Percentiles rank a stretch among this genome's conserved stretches.
Conservation (phyloP, 2,797 vertebrate genomes). For the Enteromius trimaculatus region DNA sequence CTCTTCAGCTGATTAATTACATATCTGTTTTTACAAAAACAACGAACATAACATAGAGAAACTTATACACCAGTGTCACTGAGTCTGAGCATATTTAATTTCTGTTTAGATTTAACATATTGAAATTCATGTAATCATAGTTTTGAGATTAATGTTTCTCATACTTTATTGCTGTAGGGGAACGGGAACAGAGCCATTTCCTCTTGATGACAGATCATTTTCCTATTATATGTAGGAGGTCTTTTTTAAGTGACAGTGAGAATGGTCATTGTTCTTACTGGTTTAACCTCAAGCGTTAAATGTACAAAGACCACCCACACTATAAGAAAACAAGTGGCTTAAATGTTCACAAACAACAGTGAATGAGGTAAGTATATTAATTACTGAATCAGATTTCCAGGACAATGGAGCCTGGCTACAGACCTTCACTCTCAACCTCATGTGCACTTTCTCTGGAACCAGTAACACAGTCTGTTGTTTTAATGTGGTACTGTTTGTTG, state of each 20-base stretch:
- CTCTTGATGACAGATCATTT: not conserved
- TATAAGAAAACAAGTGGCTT: conserved; percentile 11
- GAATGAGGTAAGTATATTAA: conserved; percentile 11
- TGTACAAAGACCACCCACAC: conserved; percentile 9
- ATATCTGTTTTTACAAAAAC: conserved; percentile 50
- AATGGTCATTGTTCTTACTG: not conserved
- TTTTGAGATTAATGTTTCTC: conserved; percentile 13
- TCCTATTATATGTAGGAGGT: not conserved
- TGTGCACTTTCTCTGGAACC: conserved; percentile 2
- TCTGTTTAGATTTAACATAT: not conserved
- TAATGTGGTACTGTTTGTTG: not conserved
- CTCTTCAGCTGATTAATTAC: conserved; percentile 59
- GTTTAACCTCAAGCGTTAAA: conserved; percentile 10
- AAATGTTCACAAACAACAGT: conserved; percentile 3
- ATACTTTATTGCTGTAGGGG: not conserved
- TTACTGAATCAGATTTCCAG: conserved; percentile 23
- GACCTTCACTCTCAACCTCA: conserved; percentile 6
- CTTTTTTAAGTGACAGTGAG: not conserved
- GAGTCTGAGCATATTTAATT: not conserved
- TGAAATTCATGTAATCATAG: not conserved
- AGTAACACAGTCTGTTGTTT: not conserved
- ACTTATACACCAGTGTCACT: not conserved
- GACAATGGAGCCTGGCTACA: not conserved
- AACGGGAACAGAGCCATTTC: conserved; percentile 7
- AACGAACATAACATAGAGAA: no score